These are phyloP conservation scores for Cisticola juncidis DNA, from an alignment of 2,113 vertebrate species.

Conservation along the genomic window DNA sequence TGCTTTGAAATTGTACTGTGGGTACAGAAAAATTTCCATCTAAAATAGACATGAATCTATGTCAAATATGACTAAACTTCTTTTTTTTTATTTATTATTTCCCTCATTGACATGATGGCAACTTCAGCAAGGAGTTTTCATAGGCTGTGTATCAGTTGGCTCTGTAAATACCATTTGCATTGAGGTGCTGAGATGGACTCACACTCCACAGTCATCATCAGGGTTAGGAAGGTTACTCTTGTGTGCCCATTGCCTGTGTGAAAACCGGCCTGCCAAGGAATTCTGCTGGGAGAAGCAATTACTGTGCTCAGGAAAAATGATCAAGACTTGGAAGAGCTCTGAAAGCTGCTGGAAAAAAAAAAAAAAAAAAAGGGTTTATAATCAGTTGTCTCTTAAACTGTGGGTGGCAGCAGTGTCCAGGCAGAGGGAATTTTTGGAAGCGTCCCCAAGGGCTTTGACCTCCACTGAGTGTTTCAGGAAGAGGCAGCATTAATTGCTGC, in stretches of 20 bases:
- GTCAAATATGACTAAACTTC: not conserved
- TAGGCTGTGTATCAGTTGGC: not conserved
- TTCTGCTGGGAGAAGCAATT: not conserved
- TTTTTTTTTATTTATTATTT: not conserved
- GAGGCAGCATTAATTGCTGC: conserved; percentile 32
- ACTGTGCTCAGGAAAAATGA: not conserved
- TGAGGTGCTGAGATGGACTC: not conserved
- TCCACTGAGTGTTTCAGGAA: not conserved
- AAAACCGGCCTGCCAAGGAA: not conserved
- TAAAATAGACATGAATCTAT: not conserved
- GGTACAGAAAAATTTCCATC: not conserved
- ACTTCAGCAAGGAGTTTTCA: not conserved
- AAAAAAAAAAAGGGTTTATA: not conserved
- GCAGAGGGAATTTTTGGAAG: conserved; percentile 4
- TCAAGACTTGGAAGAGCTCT: not conserved
- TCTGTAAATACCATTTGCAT: not conserved
- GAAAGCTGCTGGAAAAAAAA: not conserved
- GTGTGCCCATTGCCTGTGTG: not conserved
- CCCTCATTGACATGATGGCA: not conserved
- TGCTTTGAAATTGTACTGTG: not conserved
- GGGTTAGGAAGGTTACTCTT: not conserved
- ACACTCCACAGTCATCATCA: not conserved
- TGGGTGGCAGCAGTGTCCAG: conserved; percentile 39
- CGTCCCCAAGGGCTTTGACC: not conserved
- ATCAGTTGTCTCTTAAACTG: conserved; percentile 8